Evolutionary conservation across 2,113 vertebrate genomes (phyloP).

Genomic region (Saguinus midas): DNA sequence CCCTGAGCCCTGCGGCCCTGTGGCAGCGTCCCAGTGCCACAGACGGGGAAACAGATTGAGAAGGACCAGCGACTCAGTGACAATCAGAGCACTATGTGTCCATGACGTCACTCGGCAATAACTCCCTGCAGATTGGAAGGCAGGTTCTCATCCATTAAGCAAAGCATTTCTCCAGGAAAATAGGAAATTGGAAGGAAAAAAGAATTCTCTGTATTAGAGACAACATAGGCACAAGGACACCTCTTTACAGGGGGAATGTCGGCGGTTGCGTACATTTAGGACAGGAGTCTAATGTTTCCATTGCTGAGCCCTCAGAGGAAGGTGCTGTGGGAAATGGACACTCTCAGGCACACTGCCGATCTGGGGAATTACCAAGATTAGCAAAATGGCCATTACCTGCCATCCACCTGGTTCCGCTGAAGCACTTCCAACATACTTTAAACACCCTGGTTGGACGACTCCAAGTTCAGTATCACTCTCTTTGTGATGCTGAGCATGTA

Average conservation of each 20-base stretch:
- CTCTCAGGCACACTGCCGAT: background rate
- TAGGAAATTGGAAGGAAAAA: background rate
- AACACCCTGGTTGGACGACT: slow-evolving; percentile 41
- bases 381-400: slow-evolving; percentile 53
- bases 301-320: background rate
- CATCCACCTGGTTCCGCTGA: slow-evolving; percentile 67
- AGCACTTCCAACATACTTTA: slow-evolving; percentile 61
- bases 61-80: background rate
- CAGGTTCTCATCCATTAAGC: background rate
- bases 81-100: background rate
- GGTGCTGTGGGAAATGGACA: background rate
- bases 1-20: background rate
- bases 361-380: slow-evolving; percentile 55
- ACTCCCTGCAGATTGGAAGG: background rate
- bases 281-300: background rate
- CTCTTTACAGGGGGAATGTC: background rate
- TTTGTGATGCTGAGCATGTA: background rate
- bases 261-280: background rate
- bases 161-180: background rate
- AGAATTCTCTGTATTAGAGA: background rate
- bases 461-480: background rate
- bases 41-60: slow-evolving; percentile 65
- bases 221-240: background rate
- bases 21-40: background rate
- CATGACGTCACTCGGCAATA: background rate